These are phyloP conservation scores for Drosophila aldrichi DNA, from an alignment of 2,888 invertebrate genomes.

Conservation along the genomic window DNA sequence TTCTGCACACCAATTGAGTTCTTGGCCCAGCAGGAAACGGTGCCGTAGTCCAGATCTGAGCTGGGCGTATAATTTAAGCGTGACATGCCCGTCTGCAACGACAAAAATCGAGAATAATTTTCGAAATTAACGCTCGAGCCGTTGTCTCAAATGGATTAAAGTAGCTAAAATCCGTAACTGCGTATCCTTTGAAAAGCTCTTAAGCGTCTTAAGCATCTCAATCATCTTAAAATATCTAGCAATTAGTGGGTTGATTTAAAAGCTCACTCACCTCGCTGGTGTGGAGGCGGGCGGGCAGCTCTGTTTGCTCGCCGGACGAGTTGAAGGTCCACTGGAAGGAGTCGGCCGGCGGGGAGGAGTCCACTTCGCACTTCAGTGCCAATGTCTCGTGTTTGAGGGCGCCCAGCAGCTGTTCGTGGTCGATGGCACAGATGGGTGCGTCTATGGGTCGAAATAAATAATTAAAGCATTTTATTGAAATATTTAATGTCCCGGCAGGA, in stretches of 20 bases:
- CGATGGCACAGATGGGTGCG: slow-evolving; percentile 91
- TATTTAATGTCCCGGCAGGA: slow-evolving; percentile 54
- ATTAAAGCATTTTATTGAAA: slow-evolving; percentile 68
- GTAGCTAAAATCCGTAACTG: slow-evolving; percentile 16
- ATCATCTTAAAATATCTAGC: slow-evolving; percentile 21
- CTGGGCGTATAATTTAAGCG: slow-evolving; percentile 94
- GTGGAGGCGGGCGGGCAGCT: slow-evolving; percentile 89
- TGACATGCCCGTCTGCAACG: slow-evolving; percentile 84
- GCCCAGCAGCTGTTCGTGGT: slow-evolving; percentile 92
- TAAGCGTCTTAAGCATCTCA: slow-evolving; percentile 24
- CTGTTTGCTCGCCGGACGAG: slow-evolving; percentile 94
- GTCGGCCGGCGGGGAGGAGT: slow-evolving; percentile 94
- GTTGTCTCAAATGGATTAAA: slow-evolving; percentile 13
- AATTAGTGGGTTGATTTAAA: slow-evolving; percentile 32
- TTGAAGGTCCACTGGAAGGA: slow-evolving; percentile 97
- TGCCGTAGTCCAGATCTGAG: slow-evolving; percentile 95
- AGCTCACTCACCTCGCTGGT: slow-evolving; percentile 86
- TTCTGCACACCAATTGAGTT: slow-evolving; percentile 94
- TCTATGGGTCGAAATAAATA: slow-evolving; percentile 75
- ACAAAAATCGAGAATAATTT: not conserved
- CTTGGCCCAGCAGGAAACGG: slow-evolving; percentile 93
- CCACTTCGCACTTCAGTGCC: slow-evolving; percentile 93
- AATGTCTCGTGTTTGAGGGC: slow-evolving; percentile 96
- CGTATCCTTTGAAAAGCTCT: slow-evolving; percentile 14
- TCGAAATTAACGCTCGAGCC: not conserved